phyloP scores from a whole-genome alignment of 2,888 invertebrate genomes.

The Pseudococcus viburni region DNA sequence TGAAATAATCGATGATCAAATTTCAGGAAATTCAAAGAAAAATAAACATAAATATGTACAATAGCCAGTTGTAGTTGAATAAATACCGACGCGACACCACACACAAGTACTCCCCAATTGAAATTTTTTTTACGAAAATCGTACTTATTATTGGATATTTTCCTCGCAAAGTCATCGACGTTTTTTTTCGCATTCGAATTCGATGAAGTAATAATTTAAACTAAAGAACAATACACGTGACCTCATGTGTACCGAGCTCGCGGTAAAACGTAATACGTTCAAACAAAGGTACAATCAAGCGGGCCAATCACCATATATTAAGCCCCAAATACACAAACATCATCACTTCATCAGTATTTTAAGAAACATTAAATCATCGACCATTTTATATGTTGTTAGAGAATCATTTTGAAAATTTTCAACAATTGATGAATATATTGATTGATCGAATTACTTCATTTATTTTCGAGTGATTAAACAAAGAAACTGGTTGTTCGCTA shows the following conservation, averaged over 20 bases:
- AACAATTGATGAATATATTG: neutral
- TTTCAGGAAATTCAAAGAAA: neutral
- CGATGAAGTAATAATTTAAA: conserved; percentile 1
- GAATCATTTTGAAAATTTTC: neutral
- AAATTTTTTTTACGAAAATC: neutral
- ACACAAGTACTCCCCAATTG: neutral
- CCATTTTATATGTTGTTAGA: neutral
- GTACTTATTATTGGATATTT: neutral
- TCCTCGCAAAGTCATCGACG: neutral
- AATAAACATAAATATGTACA: neutral
- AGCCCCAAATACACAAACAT: neutral
- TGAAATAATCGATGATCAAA: neutral
- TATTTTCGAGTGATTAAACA: neutral
- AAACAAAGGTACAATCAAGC: conserved; percentile 12
- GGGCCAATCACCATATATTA: neutral
- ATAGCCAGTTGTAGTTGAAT: neutral
- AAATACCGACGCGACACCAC: neutral
- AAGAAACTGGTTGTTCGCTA: neutral
- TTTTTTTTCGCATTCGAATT: neutral
- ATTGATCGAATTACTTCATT: neutral
- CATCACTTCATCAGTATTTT: conserved; percentile 28
- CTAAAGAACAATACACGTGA: neutral
- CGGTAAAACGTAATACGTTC: neutral
- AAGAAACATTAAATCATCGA: conserved; percentile 18
- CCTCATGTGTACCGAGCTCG: neutral